Percentiles rank a stretch among this genome's conserved stretches.
Evolutionary conservation across 2,797 vertebrate species (phyloP).

Genomic region (Lepidocolaptes lacrymiger): DNA sequence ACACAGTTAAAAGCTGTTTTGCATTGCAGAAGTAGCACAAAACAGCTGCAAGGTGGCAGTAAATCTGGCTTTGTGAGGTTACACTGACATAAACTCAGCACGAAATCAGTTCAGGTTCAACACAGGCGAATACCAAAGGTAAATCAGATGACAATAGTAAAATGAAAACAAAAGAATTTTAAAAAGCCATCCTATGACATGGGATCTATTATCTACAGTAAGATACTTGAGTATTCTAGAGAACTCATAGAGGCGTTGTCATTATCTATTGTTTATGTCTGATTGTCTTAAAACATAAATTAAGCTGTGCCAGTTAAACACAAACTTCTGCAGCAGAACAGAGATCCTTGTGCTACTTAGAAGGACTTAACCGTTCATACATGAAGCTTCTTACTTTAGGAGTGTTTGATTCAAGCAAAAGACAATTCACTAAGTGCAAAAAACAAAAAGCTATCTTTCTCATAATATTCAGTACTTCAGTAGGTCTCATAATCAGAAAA

Average conservation of each 20-base stretch:
- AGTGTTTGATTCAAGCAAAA: neutral
- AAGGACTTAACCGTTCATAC: neutral
- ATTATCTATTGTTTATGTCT: neutral
- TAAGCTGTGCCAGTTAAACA: neutral
- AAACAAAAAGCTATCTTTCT: neutral
- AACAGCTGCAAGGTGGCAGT: neutral
- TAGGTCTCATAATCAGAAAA: neutral
- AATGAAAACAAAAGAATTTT: neutral
- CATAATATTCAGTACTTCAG: neutral
- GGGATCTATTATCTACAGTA: neutral
- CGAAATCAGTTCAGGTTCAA: neutral
- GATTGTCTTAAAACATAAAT: neutral
- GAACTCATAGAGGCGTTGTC: neutral
- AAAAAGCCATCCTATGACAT: neutral
- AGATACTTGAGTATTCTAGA: neutral
- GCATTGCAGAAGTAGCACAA: neutral
- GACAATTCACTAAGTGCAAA: neutral
- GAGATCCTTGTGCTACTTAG: neutral
- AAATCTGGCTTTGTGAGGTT: neutral
- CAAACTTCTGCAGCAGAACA: neutral
- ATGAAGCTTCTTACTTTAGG: neutral
- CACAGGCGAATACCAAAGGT: neutral
- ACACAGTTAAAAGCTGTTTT: neutral
- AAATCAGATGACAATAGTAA: neutral
- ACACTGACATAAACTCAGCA: neutral